Percentiles rank a stretch among this genome's conserved stretches.
Conservation (phyloP, 2,888 invertebrate genomes). For the Ametastegia equiseti region DNA sequence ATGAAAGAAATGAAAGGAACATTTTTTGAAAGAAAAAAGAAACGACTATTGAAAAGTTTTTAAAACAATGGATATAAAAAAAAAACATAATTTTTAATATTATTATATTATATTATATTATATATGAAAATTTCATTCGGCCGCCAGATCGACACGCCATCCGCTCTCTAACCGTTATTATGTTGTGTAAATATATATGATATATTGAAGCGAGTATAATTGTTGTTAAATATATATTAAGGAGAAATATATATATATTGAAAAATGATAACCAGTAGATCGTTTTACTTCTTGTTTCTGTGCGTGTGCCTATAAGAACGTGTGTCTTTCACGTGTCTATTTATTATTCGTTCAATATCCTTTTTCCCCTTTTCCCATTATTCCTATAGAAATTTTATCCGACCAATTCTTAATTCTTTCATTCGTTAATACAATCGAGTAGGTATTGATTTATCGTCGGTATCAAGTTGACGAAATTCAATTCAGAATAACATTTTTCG, state of each 20-base stretch:
- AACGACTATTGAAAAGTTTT: neutral
- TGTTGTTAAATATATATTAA: constrained; percentile 51
- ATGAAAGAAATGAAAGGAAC: neutral
- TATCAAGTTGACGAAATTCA: no score
- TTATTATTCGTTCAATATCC: constrained; percentile 46
- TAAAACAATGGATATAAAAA: neutral
- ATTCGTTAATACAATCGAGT: no score
- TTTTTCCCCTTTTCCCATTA: no score
- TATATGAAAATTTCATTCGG: constrained; percentile 8
- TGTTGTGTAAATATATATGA: constrained; percentile 70
- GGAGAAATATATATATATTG: constrained; percentile 63
- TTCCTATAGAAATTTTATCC: no score
- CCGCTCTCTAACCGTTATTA: constrained; percentile 59
- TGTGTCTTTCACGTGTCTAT: constrained; percentile 57
- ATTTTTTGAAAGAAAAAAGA: neutral
- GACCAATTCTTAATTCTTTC: no score
- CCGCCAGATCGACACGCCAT: constrained; percentile 47
- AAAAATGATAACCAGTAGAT: constrained; percentile 59
- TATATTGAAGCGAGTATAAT: constrained; percentile 49
- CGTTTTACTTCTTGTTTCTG: no score
- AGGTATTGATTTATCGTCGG: no score
- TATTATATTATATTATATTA: neutral
- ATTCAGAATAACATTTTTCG: no score
- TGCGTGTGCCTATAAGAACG: no score
- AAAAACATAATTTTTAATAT: neutral